These are phyloP conservation scores for Istiophorus platypterus DNA, from an alignment of 2,113 vertebrate species.

Conservation along the genomic window DNA sequence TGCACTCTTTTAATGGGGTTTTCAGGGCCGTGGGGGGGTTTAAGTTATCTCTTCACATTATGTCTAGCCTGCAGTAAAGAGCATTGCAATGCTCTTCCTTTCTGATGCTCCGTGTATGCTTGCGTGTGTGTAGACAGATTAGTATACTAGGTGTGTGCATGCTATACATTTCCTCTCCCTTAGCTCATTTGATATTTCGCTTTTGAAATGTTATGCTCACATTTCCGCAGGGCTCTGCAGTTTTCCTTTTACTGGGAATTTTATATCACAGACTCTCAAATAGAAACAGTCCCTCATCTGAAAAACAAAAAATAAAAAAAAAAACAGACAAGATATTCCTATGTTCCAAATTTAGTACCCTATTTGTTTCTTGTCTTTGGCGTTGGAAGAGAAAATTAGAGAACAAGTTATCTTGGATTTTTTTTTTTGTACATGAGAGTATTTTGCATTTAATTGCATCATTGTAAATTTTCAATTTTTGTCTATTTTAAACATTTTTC, in stretches of 20 bases:
- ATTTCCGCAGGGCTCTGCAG: conserved; percentile 66
- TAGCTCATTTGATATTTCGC: conserved; percentile 62
- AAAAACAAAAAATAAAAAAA: no score
- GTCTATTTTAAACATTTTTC: background rate
- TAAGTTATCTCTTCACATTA: conserved; percentile 50
- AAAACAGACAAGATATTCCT: no score
- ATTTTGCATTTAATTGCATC: conserved; percentile 5
- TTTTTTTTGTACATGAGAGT: background rate
- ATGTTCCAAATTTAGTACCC: background rate
- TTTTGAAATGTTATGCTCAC: conserved; percentile 74
- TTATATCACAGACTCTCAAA: conserved; percentile 38
- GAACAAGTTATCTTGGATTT: background rate
- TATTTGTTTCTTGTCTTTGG: background rate
- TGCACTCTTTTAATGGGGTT: conserved; percentile 72
- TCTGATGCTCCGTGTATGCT: conserved; percentile 12
- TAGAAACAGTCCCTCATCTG: background rate
- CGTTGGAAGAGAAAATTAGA: background rate
- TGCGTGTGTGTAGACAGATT: background rate
- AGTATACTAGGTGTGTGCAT: conserved; percentile 6
- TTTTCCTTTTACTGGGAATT: conserved; percentile 45
- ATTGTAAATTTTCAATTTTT: background rate
- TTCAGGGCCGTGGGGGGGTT: conserved; percentile 52
- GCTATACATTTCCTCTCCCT: conserved; percentile 25
- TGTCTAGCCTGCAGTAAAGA: conserved; percentile 56
- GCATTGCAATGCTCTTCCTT: conserved; percentile 23